A percentile compares a stretch with the other conserved stretches of the same genome.
These are phyloP conservation scores for Mycalesis mineus DNA, from an alignment of 2,888 invertebrate genomes.

Conservation along the genomic window DNA sequence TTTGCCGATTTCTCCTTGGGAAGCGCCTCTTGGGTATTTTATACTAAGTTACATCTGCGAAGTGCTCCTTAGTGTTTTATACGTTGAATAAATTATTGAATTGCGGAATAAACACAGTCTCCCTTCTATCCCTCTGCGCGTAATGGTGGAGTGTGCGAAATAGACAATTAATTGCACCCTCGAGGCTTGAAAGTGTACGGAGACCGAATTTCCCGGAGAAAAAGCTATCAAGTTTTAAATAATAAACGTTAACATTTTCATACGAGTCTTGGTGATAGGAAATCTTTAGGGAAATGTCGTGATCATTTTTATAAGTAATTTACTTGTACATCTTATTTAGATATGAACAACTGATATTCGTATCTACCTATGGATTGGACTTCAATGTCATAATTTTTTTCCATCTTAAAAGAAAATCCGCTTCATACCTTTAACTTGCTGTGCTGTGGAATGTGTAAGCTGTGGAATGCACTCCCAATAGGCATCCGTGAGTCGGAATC, in stretches of 20 bases:
- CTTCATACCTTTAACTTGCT: no score
- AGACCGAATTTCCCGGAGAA: slow-evolving; percentile 22
- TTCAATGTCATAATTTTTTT: no score
- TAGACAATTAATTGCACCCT: slow-evolving; percentile 34
- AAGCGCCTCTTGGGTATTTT: slow-evolving; percentile 21
- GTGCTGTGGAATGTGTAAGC: no score
- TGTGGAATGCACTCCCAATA: no score
- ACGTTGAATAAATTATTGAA: slow-evolving; percentile 35
- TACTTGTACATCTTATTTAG: no score
- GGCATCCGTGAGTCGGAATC: no score
- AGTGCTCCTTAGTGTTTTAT: slow-evolving; percentile 25
- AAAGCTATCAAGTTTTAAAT: slow-evolving; percentile 5
- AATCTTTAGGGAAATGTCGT: not conserved
- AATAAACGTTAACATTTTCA: slow-evolving; percentile 1
- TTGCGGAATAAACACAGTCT: slow-evolving; percentile 24
- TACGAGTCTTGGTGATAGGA: not conserved
- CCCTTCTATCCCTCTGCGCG: slow-evolving; percentile 28
- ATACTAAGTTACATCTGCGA: slow-evolving; percentile 25
- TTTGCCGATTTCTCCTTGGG: slow-evolving; percentile 14
- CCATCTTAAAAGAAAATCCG: no score
- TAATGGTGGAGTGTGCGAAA: slow-evolving; percentile 32
- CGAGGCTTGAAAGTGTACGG: slow-evolving; percentile 21
- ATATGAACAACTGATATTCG: no score
- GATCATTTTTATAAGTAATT: no score
- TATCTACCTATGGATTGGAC: no score